Evolutionary conservation across 2,797 vertebrate genomes (phyloP).

Genomic region (Valencia hispanica): DNA sequence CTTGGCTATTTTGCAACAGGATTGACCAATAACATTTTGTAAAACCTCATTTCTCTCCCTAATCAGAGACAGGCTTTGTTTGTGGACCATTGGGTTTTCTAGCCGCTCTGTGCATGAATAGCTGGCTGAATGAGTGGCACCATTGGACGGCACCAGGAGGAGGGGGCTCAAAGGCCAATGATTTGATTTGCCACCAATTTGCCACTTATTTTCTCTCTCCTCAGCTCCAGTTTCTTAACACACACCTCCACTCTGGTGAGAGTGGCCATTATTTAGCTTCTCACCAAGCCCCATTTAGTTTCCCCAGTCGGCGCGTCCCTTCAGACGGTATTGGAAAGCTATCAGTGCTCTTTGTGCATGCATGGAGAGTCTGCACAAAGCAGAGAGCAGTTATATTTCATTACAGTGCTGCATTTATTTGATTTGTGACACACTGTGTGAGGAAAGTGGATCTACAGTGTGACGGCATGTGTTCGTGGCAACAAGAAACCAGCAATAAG

Average conservation of each 20-base stretch:
- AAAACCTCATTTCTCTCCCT: slow-evolving; percentile 68
- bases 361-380: slow-evolving; percentile 27
- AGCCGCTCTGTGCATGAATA: slow-evolving; percentile 40
- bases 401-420: slow-evolving; percentile 44
- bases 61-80: slow-evolving; percentile 70
- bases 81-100: slow-evolving; percentile 52
- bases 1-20: slow-evolving; percentile 63
- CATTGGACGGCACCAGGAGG: slow-evolving; percentile 33
- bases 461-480: not conserved
- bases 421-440: slow-evolving; percentile 37
- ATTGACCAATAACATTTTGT: slow-evolving; percentile 69
- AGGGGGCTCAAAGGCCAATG: slow-evolving; percentile 56
- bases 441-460: not conserved
- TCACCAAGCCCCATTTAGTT: slow-evolving; percentile 47
- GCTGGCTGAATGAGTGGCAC: slow-evolving; percentile 48
- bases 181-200: slow-evolving; percentile 72
- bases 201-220: slow-evolving; percentile 59
- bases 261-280: slow-evolving; percentile 57
- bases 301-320: slow-evolving; percentile 31
- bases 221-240: slow-evolving; percentile 47
- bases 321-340: slow-evolving; percentile 54
- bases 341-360: slow-evolving; percentile 44
- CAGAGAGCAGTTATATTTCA: slow-evolving; percentile 38
- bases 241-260: slow-evolving; percentile 46
- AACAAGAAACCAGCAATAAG: slow-evolving; percentile 16